Evolutionary conservation across 2,888 invertebrate species (phyloP).

Genomic region (Brachynemurus nebulosus): DNA sequence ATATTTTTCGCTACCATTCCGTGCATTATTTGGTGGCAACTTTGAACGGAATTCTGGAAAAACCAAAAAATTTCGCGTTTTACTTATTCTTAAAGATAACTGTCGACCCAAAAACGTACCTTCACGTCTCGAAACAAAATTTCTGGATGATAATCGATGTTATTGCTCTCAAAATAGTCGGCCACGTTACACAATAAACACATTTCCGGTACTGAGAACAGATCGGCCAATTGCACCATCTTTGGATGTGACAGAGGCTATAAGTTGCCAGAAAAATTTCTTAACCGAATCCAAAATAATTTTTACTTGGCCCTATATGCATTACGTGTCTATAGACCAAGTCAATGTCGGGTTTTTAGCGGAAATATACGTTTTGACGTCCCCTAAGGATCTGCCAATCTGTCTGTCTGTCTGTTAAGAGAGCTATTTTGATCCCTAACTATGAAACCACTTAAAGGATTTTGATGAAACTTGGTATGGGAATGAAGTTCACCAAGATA

Average conservation of each 20-base stretch:
- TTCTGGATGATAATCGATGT: constrained; percentile 89
- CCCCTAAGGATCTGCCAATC: no score
- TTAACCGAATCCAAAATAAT: no score
- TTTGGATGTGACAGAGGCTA: constrained; percentile 44
- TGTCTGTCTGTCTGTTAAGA: no score
- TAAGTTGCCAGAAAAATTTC: not conserved
- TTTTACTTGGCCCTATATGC: no score
- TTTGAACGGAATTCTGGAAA: constrained; percentile 71
- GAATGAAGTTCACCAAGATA: no score
- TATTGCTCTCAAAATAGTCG: constrained; percentile 78
- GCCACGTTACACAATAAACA: constrained; percentile 84
- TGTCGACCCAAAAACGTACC: constrained; percentile 35
- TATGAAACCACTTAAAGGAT: no score
- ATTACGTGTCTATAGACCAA: no score
- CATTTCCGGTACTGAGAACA: constrained; percentile 96
- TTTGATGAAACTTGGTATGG: no score
- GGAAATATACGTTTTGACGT: no score
- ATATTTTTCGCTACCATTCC: constrained; percentile 71
- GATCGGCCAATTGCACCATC: constrained; percentile 91
- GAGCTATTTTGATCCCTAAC: no score
- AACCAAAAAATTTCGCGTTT: constrained; percentile 12
- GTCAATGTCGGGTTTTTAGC: no score
- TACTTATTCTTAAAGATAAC: not conserved
- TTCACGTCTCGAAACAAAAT: constrained; percentile 90
- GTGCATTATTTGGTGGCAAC: constrained; percentile 82